Conservation (phyloP, 1,140 invertebrate species). For the Brachionus koreanus region DNA sequence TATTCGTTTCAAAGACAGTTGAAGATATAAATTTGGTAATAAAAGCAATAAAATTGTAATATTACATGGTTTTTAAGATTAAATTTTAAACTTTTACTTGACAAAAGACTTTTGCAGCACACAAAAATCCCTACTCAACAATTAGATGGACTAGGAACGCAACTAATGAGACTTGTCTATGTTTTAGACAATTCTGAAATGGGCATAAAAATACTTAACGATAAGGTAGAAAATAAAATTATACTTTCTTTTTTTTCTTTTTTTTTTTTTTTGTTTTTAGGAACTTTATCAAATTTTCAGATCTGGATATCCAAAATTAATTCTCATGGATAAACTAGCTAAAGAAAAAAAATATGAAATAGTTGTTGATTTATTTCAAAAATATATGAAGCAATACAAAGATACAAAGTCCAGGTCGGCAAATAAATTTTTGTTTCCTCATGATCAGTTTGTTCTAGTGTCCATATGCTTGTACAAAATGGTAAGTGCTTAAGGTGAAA, state of each 20-base stretch:
- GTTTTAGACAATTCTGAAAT: background rate
- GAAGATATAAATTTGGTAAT: background rate
- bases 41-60: constrained; percentile 28
- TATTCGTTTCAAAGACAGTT: background rate
- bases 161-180: constrained; percentile 27
- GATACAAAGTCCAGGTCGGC: background rate
- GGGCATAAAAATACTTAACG: constrained; percentile 1
- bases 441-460: constrained; percentile 24
- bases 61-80: background rate
- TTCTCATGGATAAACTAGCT: constrained; percentile 28
- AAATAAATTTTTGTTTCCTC: constrained; percentile 19
- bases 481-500: background rate
- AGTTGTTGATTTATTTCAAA: constrained; percentile 17
- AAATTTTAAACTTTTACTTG: background rate
- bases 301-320: constrained; percentile 6
- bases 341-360: constrained; percentile 17
- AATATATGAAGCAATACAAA: background rate
- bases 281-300: constrained; percentile 8
- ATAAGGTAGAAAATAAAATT: background rate
- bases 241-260: background rate
- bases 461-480: background rate
- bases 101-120: background rate
- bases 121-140: constrained; percentile 12
- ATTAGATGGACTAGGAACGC: background rate
- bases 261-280: background rate